Base-by-base conservation (phyloP, 2,113 vertebrate species). In the Chaetodon auriga region DNA sequence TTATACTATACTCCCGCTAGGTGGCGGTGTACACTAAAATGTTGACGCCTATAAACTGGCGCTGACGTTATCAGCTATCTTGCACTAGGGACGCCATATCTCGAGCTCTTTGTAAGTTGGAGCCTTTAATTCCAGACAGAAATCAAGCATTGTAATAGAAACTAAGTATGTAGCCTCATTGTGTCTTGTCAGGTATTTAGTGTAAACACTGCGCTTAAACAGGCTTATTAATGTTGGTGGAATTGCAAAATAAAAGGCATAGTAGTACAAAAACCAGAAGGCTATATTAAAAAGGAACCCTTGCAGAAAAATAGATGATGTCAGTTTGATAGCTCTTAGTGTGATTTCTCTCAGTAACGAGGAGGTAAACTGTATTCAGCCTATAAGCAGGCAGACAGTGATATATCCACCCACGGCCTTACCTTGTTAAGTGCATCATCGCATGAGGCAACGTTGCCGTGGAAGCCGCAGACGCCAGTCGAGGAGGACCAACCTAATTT, bases 401-500 rank as follows among this genome's bases (percentile, higher is more conserved):
- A 65, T 16, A 7, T 15, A 21, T 38, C 43, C 51, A 65, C 36
- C 16, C 9, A 3, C 46, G 15, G 16, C n/a, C 63, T 18, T 53
- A 71, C 46, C 16, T 45, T 4, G 45, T 9, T 46, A 23, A 43
- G 80, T 25, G 70, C 82, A 79, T 84, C 78, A 36, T 43, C 25
- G 68, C 64, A 49, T 38, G 78, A 83, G 70, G 86, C 65, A 68
- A 93, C 88, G 93, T 95, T 95, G 94, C 94, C 91, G 85, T 94
- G 95, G 92, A 93, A 95, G 90, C 93, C 92, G 89, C 91, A 91
- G 92, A 95, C 92, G 94, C 95, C 87, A 81, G 77, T 64, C 70
- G 30, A 68, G 38, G 25, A 55, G 71, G 79, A 90, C 89, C 94
- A 94, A 94, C 88, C 93, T 90, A 93, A 68, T 71, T 0, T 83